Evolutionary conservation across 2,797 vertebrate genomes (phyloP), one percentile per base, ranked within the genome.

Genomic region (Crypturellus tataupa): DNA sequence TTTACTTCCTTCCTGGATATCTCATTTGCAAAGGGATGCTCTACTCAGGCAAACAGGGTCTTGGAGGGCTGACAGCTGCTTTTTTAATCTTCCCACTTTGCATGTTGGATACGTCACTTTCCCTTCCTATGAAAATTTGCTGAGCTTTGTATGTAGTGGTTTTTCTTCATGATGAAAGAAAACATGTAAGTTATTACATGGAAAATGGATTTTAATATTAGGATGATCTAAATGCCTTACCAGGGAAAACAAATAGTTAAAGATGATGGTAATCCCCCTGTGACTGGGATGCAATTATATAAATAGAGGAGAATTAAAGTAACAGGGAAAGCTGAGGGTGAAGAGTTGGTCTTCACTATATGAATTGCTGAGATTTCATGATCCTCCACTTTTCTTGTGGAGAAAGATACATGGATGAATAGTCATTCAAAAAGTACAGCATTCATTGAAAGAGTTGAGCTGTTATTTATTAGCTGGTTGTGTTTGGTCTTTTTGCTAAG

Each of bases 391-490:
- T 77, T 72, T 65, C 18, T 77, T 83, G 37, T 67, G 53, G 35
- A 62, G 21, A 49, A 55, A 2, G 6, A 33, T 9, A 10, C 15
- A 3, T 37, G 51, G 16, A 15, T 53, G 60, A 87, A 46, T 63
- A 90, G 53, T 53, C 4, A 56, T 62, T 84, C 35, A 80, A 56
- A 92, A 71, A 42, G 29, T 20, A 2, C 9, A 59, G 4, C 5
- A 19, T 63, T 80, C 9, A 17, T 58, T n/a, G 21, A 55, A 87
- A 73, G 11, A 44, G 10, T 15, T 12, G 21, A 5, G 16, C 5
- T 71, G 71, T 70, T 31, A n/a, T 62, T 83, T 73, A 33, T 80
- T 94, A 40, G 11, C 37, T 82, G 29, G 7, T 80, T 25, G 7
- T 81, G 4, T 24, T 64, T 80, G 29, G 5, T 72, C 25, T 24